Percentiles rank a stretch among this genome's conserved stretches.
These are phyloP conservation scores for Acanthisitta chloris DNA, from an alignment of 2,113 vertebrate genomes.

Conservation along the genomic window DNA sequence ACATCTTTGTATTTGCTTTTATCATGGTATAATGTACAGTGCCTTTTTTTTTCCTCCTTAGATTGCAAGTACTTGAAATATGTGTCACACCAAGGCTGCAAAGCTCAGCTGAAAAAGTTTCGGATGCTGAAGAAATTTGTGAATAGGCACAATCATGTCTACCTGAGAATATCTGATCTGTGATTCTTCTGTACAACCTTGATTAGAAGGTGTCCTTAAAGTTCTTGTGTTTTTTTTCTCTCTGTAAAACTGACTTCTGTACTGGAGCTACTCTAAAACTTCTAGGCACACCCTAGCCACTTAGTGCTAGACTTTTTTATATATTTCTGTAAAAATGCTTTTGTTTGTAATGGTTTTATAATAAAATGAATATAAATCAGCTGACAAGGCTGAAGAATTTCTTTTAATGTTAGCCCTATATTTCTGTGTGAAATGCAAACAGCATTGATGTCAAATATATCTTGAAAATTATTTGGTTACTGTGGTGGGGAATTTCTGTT, in stretches of 20 bases:
- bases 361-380: conserved; percentile 15
- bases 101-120: conserved; percentile 57
- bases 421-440: not conserved
- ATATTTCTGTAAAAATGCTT: not conserved
- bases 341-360: conserved; percentile 24
- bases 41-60: not conserved
- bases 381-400: not conserved
- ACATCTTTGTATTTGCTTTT: not conserved
- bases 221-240: not conserved
- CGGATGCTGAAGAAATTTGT: conserved; percentile 72
- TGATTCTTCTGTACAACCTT: not conserved
- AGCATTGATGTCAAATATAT: not conserved
- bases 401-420: not conserved
- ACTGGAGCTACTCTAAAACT: not conserved
- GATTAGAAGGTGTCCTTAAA: not conserved
- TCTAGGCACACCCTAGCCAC: not conserved
- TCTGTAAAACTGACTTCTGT: not conserved
- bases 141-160: conserved; percentile 40
- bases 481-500: not conserved
- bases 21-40: not conserved
- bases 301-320: not conserved
- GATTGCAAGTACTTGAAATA: conserved; percentile 75
- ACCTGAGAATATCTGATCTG: not conserved
- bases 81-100: conserved; percentile 63
- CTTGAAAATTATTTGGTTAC: not conserved